phyloP scores from a whole-genome alignment of 2,797 vertebrate genomes.

The Galaxias olidus region DNA sequence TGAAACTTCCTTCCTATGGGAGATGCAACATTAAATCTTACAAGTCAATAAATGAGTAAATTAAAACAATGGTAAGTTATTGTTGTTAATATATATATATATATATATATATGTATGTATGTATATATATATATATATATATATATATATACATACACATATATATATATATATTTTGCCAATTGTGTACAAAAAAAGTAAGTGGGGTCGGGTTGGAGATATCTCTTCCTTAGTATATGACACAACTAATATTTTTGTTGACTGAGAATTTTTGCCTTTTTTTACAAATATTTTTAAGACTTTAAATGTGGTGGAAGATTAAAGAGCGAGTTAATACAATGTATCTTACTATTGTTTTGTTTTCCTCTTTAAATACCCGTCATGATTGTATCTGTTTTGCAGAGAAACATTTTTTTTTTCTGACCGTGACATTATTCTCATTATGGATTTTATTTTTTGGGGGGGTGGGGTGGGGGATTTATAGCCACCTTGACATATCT shows the following conservation, averaged over 20 bases:
- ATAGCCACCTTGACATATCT: slow-evolving; percentile 66
- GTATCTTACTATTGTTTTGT: slow-evolving; percentile 78
- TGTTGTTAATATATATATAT: slow-evolving; percentile 83
- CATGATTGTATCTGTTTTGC: slow-evolving; percentile 75
- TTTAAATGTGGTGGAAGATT: slow-evolving; percentile 81
- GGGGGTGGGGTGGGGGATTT: too few relatives aligned
- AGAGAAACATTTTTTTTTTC: slow-evolving; percentile 68
- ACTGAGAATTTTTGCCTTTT: slow-evolving; percentile 81
- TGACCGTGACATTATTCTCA: slow-evolving; percentile 37
- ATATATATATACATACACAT: too few relatives aligned
- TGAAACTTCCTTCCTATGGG: slow-evolving; percentile 84
- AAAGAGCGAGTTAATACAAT: slow-evolving; percentile 80
- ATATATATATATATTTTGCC: slow-evolving; percentile 65
- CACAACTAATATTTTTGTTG: slow-evolving; percentile 80
- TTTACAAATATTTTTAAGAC: slow-evolving; percentile 84
- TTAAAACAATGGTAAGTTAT: slow-evolving; percentile 87
- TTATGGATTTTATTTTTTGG: slow-evolving; percentile 33
- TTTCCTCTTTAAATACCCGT: slow-evolving; percentile 65
- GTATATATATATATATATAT: too few relatives aligned
- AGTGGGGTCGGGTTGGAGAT: slow-evolving; percentile 74
- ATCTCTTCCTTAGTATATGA: slow-evolving; percentile 78
- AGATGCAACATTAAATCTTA: slow-evolving; percentile 80
- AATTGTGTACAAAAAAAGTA: slow-evolving; percentile 80
- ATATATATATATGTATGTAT: slow-evolving; percentile 55
- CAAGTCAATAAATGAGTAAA: slow-evolving; percentile 82